Base-by-base conservation (phyloP, 1,140 invertebrate species). In the Heliothis virescens region DNA sequence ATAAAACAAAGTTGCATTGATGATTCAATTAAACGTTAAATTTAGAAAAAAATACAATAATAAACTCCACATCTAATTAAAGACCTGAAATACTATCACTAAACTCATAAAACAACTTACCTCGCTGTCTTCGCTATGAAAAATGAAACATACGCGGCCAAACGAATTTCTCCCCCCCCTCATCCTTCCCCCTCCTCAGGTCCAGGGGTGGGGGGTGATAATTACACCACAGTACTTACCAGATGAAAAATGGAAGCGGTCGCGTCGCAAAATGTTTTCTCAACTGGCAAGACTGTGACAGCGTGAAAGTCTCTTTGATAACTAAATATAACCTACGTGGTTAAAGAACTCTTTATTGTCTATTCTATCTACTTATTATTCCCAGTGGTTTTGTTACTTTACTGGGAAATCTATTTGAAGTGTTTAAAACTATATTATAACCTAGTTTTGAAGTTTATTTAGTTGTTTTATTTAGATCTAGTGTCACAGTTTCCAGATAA, bases 241-340 rank as follows among this genome's bases (percentile, higher is more conserved):
- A 16, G 72, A 74, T 74, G 72, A 74, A 74, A 74, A 59, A 74
- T 74, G 72, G 41, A 29, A 26, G 48, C 48, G 57, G 72, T 47
- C 34, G 55, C 9, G 48, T 55, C 69, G 29, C 26, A 41, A 41
- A 73, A 74, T 48, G 18, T 74, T 74, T 60, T 60, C 72, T 74
- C 52, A 60, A 48, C 72, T 47, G 34, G 41, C 18, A 47, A 34
- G 10, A 63, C 60, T 63, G 55, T 60, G 55, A 48, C 72, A 74
- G 18, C 21, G 52, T 34, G 50, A 55, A 72, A 72, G 52, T 72
- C 50, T 72, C 55, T 72, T 72, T 34, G 16, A 55, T 55, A 55
- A 16, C 3, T 72, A 21, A 3, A 50, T 18, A 21, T 10, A 12
- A 18, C 34, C 34, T 13, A 50, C 16, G 29, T 63, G 55, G 9